Base-by-base conservation (phyloP, 2,797 vertebrate species). In the Serranus cabrilla region DNA sequence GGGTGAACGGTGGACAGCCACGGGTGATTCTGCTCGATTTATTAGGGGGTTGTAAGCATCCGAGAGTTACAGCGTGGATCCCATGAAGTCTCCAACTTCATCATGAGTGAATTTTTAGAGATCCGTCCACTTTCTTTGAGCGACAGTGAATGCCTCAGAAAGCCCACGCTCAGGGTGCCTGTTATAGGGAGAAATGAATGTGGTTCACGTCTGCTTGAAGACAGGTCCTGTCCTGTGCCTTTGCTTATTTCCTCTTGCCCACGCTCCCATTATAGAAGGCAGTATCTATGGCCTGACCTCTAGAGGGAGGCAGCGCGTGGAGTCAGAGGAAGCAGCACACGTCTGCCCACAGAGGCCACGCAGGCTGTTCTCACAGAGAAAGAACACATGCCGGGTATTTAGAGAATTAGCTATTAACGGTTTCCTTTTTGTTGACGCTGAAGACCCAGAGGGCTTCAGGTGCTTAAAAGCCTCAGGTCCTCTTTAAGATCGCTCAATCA, bases 231-330 rank as follows among this genome's bases (percentile, higher is more conserved):
- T 78, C 83, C 80, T 81, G 40, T 57, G 64, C 47, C 67, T 49
- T 34, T 43, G 62, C 64, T 63, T 75, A 58, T 83, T 86, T 87
- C 70, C 71, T 85, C 55, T 34, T 59, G 85, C 84, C 87, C 82
- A 90, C 78, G 37, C 80, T 81, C 51, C 71, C 49, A 82, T 88
- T 79, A 80, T 55, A 40, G 61, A 58, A 37, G 57, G 62, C 46
- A 50, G 68, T 37, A n/a, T 71, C 74, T n/a, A 1, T 14, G 75
- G 46, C 61, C 74, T 92, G 89, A 90, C 90, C 89, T 87, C 79
- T 73, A 86, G 82, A 81, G 81, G 82, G 83, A 84, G 80, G 81
- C 78, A 82, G 60, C 64, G 21, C 14, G 59, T 50, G 86, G 72
- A 63, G 67, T 69, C 80, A 72, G 56, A 65, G 74, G 61, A 74